Evolutionary conservation across 2,797 vertebrate species (phyloP).

Genomic region (Nasua narica): DNA sequence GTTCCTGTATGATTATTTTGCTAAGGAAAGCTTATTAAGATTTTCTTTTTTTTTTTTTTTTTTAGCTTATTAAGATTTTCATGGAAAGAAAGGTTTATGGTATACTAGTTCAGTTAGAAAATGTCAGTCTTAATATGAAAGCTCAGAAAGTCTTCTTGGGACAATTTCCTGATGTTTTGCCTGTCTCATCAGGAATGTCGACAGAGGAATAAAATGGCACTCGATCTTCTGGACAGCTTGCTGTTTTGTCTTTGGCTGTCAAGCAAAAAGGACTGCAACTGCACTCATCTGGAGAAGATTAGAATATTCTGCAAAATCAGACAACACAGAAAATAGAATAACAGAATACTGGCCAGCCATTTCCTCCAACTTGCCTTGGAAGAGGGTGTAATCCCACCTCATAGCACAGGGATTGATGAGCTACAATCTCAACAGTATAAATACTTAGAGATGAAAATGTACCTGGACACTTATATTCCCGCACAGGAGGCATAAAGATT

Average conservation of each 20-base stretch:
- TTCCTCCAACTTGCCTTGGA: not conserved
- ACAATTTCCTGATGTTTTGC: conserved; percentile 74
- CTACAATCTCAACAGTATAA: not conserved
- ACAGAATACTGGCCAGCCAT: not conserved
- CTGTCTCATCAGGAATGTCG: conserved; percentile 73
- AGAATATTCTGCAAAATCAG: conserved; percentile 72
- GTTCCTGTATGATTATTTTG: conserved; percentile 14
- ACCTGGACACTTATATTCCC: not conserved
- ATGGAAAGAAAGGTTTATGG: conserved; percentile 45
- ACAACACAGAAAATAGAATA: conserved; percentile 68
- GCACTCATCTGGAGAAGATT: conserved; percentile 70
- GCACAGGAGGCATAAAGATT: not conserved
- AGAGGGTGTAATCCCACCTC: not conserved
- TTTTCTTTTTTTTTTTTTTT: too few relatives aligned
- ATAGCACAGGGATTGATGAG: not conserved
- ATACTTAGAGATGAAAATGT: not conserved
- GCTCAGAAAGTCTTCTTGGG: conserved; percentile 54
- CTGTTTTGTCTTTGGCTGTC: conserved; percentile 79
- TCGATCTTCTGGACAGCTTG: conserved; percentile 76
- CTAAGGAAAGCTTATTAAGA: conserved; percentile 11
- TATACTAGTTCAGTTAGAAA: conserved; percentile 45
- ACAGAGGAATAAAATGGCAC: conserved; percentile 75
- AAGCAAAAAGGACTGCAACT: conserved; percentile 70
- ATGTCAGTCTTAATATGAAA: conserved; percentile 70
- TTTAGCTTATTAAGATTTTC: conserved; percentile 21